Percentiles rank a stretch among this genome's conserved stretches.
phyloP scores from a whole-genome alignment of 2,888 invertebrate genomes.

The Polia nebulosa region DNA sequence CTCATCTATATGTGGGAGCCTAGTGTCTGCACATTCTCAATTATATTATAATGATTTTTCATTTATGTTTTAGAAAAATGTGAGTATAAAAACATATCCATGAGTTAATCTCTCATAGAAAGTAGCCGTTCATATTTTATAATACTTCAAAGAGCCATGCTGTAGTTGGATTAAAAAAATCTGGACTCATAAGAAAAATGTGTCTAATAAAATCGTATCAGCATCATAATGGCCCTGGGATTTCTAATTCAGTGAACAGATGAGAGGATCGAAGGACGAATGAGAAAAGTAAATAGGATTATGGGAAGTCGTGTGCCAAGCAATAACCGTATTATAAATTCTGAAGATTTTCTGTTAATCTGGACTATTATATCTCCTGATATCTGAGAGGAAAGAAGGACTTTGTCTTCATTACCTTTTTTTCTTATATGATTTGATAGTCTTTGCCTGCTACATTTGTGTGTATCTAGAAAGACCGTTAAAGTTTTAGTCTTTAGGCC shows the following conservation, averaged over 20 bases:
- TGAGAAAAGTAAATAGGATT: background rate
- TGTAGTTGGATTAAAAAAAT: background rate
- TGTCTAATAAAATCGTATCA: background rate
- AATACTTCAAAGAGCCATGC: background rate
- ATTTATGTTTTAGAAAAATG: no score
- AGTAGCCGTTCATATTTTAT: no score
- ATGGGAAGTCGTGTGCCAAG: slow-evolving; percentile 20
- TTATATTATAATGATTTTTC: no score
- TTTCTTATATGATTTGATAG: background rate
- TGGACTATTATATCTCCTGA: background rate
- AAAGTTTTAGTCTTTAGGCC: no score
- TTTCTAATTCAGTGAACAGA: slow-evolving; percentile 4
- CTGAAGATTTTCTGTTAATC: background rate
- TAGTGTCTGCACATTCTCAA: no score
- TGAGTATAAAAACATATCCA: no score
- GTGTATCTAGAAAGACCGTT: no score
- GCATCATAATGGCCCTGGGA: background rate
- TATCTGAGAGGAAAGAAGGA: background rate
- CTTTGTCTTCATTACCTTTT: background rate
- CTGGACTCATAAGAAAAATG: background rate
- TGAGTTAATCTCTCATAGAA: no score
- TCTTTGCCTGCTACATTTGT: no score
- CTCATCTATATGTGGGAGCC: no score
- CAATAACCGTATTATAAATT: slow-evolving; percentile 20
- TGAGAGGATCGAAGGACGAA: background rate